These are phyloP conservation scores for Oceanodroma leucorhoa DNA, from an alignment of 2,797 vertebrate species.

Conservation along the genomic window DNA sequence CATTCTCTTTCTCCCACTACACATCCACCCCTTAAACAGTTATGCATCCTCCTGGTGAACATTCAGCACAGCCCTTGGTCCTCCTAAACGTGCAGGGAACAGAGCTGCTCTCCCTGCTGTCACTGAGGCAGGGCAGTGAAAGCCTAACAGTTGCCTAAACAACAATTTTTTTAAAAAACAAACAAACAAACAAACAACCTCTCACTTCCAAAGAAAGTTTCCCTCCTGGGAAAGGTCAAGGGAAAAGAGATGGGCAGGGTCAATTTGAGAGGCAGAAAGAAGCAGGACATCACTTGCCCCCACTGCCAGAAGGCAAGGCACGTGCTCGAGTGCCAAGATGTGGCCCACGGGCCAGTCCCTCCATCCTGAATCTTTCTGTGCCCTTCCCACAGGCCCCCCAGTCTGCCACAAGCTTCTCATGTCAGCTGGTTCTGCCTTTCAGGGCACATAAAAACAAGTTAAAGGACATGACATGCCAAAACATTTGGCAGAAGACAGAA, in stretches of 20 bases:
- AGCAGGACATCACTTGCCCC: background rate
- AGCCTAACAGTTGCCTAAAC: background rate
- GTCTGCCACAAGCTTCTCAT: background rate
- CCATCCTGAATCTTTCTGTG: background rate
- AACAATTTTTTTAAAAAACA: background rate
- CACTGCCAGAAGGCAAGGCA: background rate
- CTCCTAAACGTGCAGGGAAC: background rate
- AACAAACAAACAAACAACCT: background rate
- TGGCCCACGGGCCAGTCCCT: accelerated
- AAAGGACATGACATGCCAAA: background rate
- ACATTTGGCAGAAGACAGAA: background rate
- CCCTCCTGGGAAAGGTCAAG: background rate
- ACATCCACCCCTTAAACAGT: background rate
- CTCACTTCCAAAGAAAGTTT: background rate
- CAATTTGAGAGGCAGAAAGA: background rate
- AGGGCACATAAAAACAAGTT: background rate
- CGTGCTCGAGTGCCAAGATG: accelerated
- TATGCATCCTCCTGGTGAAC: background rate
- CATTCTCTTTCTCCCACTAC: background rate
- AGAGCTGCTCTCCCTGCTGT: background rate
- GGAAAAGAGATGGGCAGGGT: background rate
- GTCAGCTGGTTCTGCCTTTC: background rate
- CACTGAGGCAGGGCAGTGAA: background rate
- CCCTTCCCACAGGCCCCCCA: background rate
- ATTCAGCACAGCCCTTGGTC: background rate